Evolutionary conservation across 2,888 invertebrate genomes (phyloP).

Genomic region (Andrena bicolor): DNA sequence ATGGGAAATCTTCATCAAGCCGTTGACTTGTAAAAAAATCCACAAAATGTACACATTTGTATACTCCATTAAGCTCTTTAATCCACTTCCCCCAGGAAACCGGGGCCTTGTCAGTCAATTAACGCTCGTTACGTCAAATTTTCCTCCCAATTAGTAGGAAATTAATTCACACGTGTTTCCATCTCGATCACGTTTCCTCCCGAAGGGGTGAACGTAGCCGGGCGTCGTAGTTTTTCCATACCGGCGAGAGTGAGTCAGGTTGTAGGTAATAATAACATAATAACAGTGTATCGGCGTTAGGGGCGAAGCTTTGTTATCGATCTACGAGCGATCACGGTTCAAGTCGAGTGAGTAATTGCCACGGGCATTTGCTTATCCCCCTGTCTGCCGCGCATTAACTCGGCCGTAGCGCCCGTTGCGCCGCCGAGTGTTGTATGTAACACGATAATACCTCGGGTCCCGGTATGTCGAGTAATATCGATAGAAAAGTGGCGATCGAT

Average conservation of each 20-base stretch:
- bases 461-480: slow-evolving; percentile 63
- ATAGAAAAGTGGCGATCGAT: slow-evolving; percentile 33
- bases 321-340: slow-evolving; percentile 54
- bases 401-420: slow-evolving; percentile 6
- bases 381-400: slow-evolving; percentile 25
- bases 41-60: too few relatives aligned
- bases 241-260: slow-evolving; percentile 47
- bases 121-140: not conserved
- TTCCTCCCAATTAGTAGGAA: slow-evolving; percentile 7
- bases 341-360: slow-evolving; percentile 66
- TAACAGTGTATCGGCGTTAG: slow-evolving; percentile 65
- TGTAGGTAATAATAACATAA: slow-evolving; percentile 67
- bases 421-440: slow-evolving; percentile 21
- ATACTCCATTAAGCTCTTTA: not conserved
- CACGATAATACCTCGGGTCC: slow-evolving; percentile 40
- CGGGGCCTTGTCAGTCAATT: slow-evolving; percentile 16
- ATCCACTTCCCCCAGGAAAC: not conserved
- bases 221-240: slow-evolving; percentile 1
- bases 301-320: slow-evolving; percentile 75
- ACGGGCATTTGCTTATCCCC: slow-evolving; percentile 62
- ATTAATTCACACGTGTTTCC: slow-evolving; percentile 5
- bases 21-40: too few relatives aligned
- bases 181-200: not conserved
- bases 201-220: not conserved
- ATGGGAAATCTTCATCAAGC: too few relatives aligned